These are phyloP conservation scores for Drosophila triauraria DNA, from an alignment of 1,140 invertebrate species.

Conservation along the genomic window DNA sequence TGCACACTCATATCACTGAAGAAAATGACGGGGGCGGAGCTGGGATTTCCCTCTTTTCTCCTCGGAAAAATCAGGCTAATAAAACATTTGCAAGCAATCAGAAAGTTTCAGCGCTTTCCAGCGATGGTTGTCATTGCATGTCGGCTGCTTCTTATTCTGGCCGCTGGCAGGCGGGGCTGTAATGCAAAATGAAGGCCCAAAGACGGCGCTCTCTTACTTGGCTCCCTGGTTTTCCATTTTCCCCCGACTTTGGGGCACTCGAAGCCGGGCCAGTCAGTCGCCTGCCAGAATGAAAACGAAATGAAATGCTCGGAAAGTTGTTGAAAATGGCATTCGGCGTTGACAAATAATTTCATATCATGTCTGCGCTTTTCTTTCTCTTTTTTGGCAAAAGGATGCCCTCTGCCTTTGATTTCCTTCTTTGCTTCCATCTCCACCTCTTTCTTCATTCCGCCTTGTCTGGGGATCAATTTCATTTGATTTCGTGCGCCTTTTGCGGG, in stretches of 20 bases:
- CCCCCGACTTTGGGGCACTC: constrained; percentile 25
- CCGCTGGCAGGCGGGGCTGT: constrained; percentile 46
- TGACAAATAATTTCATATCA: constrained; percentile 84
- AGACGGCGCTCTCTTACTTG: neutral
- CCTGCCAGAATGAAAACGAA: constrained; percentile 64
- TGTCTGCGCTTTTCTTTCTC: constrained; percentile 57
- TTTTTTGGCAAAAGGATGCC: constrained; percentile 33
- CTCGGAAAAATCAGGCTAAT: constrained; percentile 62
- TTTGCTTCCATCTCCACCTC: no score
- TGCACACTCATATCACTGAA: constrained; percentile 31
- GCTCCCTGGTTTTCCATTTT: neutral
- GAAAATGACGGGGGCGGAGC: neutral
- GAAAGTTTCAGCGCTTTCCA: constrained; percentile 59
- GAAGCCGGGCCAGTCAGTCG: constrained; percentile 36
- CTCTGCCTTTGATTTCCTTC: constrained; percentile 56
- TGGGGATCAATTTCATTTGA: constrained; percentile 77
- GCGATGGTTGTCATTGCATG: constrained; percentile 78
- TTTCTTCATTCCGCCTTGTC: constrained; percentile 11
- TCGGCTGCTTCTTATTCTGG: constrained; percentile 27
- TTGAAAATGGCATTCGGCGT: constrained; percentile 80
- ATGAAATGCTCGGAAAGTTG: constrained; percentile 81
- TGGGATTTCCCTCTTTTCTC: constrained; percentile 10
- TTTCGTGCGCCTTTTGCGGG: constrained; percentile 38
- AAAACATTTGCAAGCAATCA: constrained; percentile 82
- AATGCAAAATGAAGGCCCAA: constrained; percentile 57